phyloP scores from a whole-genome alignment of 2,888 invertebrate species.

The Lottia scabra region DNA sequence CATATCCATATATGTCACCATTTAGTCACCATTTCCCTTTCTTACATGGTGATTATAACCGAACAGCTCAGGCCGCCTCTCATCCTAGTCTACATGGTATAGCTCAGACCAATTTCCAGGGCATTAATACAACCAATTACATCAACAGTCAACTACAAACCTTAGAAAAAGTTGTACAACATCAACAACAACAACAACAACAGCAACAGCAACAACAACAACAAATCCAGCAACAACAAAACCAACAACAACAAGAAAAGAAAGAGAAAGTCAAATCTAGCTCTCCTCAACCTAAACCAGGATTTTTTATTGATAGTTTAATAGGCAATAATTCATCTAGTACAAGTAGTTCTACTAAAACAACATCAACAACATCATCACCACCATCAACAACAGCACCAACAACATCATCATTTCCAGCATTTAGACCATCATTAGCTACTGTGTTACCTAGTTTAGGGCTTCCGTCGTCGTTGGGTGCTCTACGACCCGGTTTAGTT shows the following conservation, averaged over 20 bases:
- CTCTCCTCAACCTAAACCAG: conserved; percentile 36
- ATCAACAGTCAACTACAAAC: neutral
- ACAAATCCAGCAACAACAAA: conserved; percentile 21
- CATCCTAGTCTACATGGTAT: conserved; percentile 10
- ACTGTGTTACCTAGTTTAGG: conserved; percentile 17
- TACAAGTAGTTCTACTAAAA: conserved; percentile 30
- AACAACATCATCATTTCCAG: conserved; percentile 8
- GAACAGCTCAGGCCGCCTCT: conserved; percentile 10
- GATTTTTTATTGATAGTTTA: conserved; percentile 75
- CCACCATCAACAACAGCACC: conserved; percentile 65
- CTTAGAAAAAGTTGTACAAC: conserved; percentile 7
- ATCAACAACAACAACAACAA: conserved; percentile 25
- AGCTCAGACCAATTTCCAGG: neutral
- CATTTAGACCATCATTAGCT: conserved; percentile 30
- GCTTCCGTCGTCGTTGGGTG: conserved; percentile 29
- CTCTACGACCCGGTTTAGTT: conserved; percentile 33
- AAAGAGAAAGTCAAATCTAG: conserved; percentile 3
- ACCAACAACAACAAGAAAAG: conserved; percentile 10
- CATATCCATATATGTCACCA: conserved; percentile 53
- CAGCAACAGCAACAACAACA: conserved; percentile 20
- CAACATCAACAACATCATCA: conserved; percentile 45
- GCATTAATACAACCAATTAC: neutral
- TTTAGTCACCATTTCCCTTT: conserved; percentile 26
- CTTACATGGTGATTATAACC: conserved; percentile 26
- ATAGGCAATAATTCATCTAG: conserved; percentile 68